Conservation (phyloP, 2,797 vertebrate genomes). For the Lates japonicus region DNA sequence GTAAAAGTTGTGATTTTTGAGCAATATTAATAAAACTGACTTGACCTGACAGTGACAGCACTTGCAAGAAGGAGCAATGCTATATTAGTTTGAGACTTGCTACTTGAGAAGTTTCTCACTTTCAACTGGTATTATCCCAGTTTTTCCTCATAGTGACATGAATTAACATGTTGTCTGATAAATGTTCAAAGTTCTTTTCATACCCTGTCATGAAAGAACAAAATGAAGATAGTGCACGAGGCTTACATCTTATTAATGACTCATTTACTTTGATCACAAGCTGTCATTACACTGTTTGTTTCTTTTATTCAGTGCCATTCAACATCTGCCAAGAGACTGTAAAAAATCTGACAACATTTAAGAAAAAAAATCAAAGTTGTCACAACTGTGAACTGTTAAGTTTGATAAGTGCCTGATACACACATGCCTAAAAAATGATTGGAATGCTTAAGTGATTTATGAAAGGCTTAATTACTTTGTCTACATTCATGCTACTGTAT, state of each 20-base stretch:
- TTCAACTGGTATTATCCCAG: conserved; percentile 54
- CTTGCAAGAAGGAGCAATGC: conserved; percentile 15
- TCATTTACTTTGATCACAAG: conserved; percentile 81
- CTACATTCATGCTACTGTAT: conserved; percentile 41
- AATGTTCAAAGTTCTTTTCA: conserved; percentile 75
- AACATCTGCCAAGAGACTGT: conserved; percentile 63
- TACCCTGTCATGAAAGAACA: conserved; percentile 73
- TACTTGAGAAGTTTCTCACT: conserved; percentile 50
- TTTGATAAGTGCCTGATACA: conserved; percentile 45
- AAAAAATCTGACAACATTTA: conserved; percentile 47
- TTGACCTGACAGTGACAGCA: background rate
- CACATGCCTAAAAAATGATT: conserved; percentile 22
- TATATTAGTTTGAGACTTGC: conserved; percentile 22
- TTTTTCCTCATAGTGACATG: conserved; percentile 70
- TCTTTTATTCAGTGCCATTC: conserved; percentile 66
- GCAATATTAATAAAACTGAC: background rate
- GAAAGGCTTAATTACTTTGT: conserved; percentile 61
- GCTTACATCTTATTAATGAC: conserved; percentile 78
- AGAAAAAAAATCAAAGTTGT: conserved; percentile 37
- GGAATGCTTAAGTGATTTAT: conserved; percentile 55
- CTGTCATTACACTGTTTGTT: conserved; percentile 76
- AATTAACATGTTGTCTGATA: conserved; percentile 75
- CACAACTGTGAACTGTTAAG: conserved; percentile 45
- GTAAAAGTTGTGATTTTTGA: background rate
- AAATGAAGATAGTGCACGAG: conserved; percentile 65